Evolutionary conservation across 2,888 invertebrate genomes (phyloP), one percentile per base, ranked within the genome.

Genomic region (Yponomeuta cagnagella): DNA sequence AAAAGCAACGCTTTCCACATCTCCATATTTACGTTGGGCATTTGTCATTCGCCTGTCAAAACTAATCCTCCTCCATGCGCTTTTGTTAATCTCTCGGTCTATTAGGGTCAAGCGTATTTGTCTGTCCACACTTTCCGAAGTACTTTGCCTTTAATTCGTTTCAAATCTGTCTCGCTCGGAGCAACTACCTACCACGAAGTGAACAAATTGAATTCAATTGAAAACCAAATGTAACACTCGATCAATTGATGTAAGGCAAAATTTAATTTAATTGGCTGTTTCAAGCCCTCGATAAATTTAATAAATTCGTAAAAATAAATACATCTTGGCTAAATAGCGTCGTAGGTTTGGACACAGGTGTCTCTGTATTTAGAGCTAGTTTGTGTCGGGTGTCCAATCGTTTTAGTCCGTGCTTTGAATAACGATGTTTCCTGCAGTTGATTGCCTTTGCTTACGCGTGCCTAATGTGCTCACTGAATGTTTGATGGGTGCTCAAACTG

Each of bases 121-220:
- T 68, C n/a, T 68, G 43, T 68, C 43, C 68, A 15, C 33, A 43
- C 23, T 37, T 43, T 12, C 52, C 65, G 30, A 33, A 33, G 33
- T 33, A 31, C 67, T 15, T 33, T 15, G 67, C 67, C 2, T 31
- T 10, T 48, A 67, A 37, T 30, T 52, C 48, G 52, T 52, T 69
- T 37, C n/a, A 65, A 65, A 31, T 31, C 33, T 65, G 65, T 31
- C 30, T 65, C 65, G 2, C 33, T 64, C 23, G 31, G 23, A 23
- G 64, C 23, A 64, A 66, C 2, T 5, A 37, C 10, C 33, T 37
- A 67, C 1, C 67, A 67, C 10, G n/a, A 58, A 72, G 68, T 63
- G 69, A 66, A 72, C 70, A 72, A 72, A 72, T 74, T 73, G 73
- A 72, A 73, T 73, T 72, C 73, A 73, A 74, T 73, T 73, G 73